Evolutionary conservation across 2,113 vertebrate species (phyloP).

Genomic region (Dromas ardeola): DNA sequence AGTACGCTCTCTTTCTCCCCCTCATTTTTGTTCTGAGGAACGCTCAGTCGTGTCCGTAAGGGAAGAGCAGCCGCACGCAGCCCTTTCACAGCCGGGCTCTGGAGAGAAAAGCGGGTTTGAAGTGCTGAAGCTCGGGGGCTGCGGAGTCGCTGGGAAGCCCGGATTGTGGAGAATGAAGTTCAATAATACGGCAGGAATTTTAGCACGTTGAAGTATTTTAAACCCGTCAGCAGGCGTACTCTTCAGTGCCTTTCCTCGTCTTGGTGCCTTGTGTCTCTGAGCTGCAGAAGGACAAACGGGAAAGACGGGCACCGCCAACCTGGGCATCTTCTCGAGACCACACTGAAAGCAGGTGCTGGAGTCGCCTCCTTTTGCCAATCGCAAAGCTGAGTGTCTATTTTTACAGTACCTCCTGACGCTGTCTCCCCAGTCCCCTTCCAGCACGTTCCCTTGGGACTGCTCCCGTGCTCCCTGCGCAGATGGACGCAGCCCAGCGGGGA

Average conservation of each 20-base stretch:
- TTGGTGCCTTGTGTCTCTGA: not conserved
- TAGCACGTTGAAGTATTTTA: not conserved
- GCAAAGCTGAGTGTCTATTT: not conserved
- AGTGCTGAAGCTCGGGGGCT: fast-evolving
- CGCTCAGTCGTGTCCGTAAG: not conserved
- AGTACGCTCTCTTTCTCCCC: not conserved
- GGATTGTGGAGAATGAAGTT: not conserved
- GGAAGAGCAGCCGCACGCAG: not conserved
- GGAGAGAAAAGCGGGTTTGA: not conserved
- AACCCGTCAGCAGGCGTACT: not conserved
- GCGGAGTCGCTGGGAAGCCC: not conserved
- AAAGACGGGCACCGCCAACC: not conserved
- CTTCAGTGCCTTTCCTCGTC: fast-evolving
- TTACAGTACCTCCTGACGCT: not conserved
- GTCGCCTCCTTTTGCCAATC: not conserved
- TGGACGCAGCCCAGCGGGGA: fast-evolving
- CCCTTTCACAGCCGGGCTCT: not conserved
- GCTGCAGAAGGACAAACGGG: not conserved
- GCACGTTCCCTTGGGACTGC: not conserved
- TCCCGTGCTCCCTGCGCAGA: not conserved
- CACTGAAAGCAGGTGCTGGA: not conserved
- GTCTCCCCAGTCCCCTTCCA: not conserved
- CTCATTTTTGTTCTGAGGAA: not conserved
- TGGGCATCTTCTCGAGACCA: not conserved
- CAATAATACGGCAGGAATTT: fast-evolving